Evolutionary conservation across 2,797 vertebrate genomes (phyloP).

Genomic region (Danio albolineatus): DNA sequence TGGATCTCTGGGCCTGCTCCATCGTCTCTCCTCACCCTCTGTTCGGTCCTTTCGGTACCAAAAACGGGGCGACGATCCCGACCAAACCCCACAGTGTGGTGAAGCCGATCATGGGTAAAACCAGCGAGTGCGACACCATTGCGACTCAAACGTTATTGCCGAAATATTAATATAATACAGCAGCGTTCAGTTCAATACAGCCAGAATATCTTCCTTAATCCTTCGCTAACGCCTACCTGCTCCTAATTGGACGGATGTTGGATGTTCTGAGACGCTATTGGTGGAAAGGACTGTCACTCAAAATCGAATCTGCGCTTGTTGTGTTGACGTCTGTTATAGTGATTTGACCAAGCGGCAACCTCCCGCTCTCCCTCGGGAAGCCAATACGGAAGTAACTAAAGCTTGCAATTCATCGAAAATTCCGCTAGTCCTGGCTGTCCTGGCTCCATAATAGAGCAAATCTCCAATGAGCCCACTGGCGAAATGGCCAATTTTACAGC

Average conservation of each 20-base stretch:
- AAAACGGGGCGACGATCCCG: slow-evolving; percentile 91
- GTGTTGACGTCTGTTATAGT: not conserved
- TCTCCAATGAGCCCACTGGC: too few species aligned
- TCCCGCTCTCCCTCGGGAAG: too few species aligned
- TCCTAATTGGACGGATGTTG: not conserved
- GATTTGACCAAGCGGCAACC: too few species aligned
- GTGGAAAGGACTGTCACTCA: not conserved
- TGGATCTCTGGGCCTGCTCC: not conserved
- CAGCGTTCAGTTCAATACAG: not conserved
- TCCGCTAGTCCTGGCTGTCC: too few species aligned
- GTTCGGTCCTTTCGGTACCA: slow-evolving; percentile 96
- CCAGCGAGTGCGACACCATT: slow-evolving; percentile 95
- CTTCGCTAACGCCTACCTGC: not conserved
- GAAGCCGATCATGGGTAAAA: slow-evolving; percentile 93
- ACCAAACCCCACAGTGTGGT: slow-evolving; percentile 94
- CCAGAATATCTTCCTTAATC: not conserved
- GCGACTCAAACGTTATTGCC: not conserved
- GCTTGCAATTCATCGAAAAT: too few species aligned
- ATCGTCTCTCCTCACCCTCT: slow-evolving; percentile 83
- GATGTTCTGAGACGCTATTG: not conserved
- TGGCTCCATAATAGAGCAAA: too few species aligned
- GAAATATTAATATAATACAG: not conserved
- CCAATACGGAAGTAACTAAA: too few species aligned
- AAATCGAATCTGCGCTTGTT: not conserved
- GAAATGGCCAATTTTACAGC: too few species aligned